Percentiles rank a stretch among this genome's conserved stretches.
Conservation (phyloP, 1,140 invertebrate species). For the Pogonomyrmex californicus region DNA sequence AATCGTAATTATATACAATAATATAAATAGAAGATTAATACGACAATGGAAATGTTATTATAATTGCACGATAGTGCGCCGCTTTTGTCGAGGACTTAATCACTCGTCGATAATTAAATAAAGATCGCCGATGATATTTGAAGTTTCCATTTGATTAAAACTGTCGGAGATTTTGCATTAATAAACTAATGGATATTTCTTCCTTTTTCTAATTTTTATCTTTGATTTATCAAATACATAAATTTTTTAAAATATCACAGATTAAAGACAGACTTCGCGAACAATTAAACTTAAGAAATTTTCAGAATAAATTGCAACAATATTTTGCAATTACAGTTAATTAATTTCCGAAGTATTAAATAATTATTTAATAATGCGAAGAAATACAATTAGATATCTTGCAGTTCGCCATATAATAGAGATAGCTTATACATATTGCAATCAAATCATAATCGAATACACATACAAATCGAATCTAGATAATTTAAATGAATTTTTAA, state of each 20-base stretch:
- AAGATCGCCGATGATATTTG: background rate
- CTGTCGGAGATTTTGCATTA: background rate
- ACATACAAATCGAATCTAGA: background rate
- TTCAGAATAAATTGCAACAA: background rate
- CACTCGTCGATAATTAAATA: conserved; percentile 4
- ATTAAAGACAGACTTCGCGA: background rate
- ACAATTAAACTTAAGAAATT: conserved; percentile 13
- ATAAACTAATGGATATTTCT: background rate
- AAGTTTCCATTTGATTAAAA: conserved; percentile 23
- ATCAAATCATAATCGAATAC: background rate
- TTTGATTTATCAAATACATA: background rate
- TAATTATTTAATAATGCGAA: conserved; percentile 9
- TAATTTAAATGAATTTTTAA: background rate
- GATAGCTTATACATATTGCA: conserved; percentile 22
- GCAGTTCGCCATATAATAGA: background rate
- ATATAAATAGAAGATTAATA: conserved; percentile 8
- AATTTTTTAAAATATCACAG: background rate
- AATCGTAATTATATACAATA: background rate
- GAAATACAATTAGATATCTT: conserved; percentile 21
- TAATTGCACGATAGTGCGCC: background rate
- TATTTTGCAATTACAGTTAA: background rate
- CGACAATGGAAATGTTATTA: conserved; percentile 17
- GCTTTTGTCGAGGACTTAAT: conserved; percentile 3
- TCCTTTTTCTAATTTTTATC: conserved; percentile 4
- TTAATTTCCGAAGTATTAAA: conserved; percentile 1